Conservation (phyloP, 2,888 invertebrate genomes). For the Lissonota sp. region DNA sequence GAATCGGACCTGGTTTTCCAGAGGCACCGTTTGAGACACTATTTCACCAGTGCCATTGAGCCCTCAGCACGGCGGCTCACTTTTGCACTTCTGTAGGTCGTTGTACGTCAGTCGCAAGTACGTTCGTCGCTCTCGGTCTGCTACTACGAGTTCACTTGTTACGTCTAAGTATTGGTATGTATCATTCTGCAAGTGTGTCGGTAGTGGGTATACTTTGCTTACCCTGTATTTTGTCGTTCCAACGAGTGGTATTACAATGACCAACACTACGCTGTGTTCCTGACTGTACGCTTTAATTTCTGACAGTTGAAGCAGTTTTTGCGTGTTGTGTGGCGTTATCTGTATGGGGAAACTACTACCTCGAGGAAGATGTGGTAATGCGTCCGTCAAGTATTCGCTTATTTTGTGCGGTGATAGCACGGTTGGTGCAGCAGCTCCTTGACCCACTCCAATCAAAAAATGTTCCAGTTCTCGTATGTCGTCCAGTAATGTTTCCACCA, state of each 20-base stretch:
- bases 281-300: background rate
- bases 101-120: background rate
- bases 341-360: no score
- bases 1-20: background rate
- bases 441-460: background rate
- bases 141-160: background rate
- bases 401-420: background rate
- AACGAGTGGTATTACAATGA: slow-evolving; percentile 7
- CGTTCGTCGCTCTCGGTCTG: background rate
- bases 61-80: slow-evolving; percentile 15
- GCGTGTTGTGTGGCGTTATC: background rate
- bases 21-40: slow-evolving; percentile 12
- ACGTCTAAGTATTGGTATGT: slow-evolving; percentile 10
- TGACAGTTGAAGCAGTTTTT: background rate
- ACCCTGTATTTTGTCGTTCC: background rate
- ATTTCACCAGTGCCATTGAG: background rate
- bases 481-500: slow-evolving; percentile 3
- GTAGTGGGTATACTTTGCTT: slow-evolving; percentile 16
- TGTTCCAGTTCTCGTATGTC: background rate
- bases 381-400: background rate
- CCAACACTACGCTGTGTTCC: background rate
- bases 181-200: background rate
- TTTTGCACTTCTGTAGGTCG: slow-evolving; percentile 12
- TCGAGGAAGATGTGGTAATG: background rate
- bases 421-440: background rate